Base-by-base conservation (phyloP, 1,140 invertebrate genomes). In the Heliconius himera region DNA sequence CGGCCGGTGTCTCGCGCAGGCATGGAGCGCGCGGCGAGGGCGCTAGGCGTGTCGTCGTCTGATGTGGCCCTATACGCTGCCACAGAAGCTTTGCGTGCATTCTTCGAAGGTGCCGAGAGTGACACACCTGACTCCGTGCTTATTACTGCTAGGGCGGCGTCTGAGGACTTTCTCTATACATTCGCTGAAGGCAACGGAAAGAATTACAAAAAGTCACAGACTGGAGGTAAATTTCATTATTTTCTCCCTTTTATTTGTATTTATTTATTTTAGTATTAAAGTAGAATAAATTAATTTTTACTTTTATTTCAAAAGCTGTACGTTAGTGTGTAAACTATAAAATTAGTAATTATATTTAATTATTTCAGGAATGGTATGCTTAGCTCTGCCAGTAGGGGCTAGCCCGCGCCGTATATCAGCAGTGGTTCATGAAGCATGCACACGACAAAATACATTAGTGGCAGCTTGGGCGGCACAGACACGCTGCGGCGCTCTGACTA, bases 381-480 rank as follows among this genome's bases (percentile, higher is more conserved):
- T 97, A 0, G 89, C 95, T 0, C 86, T 96, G 26, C 96, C 96
- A 0, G 95, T 95, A 0, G 94, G 91, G 22, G 95, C 89, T 0
- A 90, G 93, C 29, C 90, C 92, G 33, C 93, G 94, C 6, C 92
- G 94, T 16, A 95, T 97, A 20, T 95, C 96, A 8, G 94, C 94
- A 3, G 96, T 96, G 75, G 92, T 97, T 18, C 91, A 95, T 9
- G 93, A 95, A 26, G 96, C 96, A 1, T 95, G 96, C 46, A 88
- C 90, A 2, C 95, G 95, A 8, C 97, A 98, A 86, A 95, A 96
- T 2, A 95, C 96, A 4, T 95, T 97, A 8, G 97, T 97, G 83
- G 95, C 96, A 29, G 95, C 97, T 0, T 97, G 96, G 54, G 95
- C 96, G 2, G 95, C 96, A 1, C 96, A 97, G 84, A 95, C 96